Percentiles rank a stretch among this genome's conserved stretches.
These are phyloP conservation scores for Lichenostomus cassidix DNA, from an alignment of 2,113 vertebrate genomes.

Conservation along the genomic window DNA sequence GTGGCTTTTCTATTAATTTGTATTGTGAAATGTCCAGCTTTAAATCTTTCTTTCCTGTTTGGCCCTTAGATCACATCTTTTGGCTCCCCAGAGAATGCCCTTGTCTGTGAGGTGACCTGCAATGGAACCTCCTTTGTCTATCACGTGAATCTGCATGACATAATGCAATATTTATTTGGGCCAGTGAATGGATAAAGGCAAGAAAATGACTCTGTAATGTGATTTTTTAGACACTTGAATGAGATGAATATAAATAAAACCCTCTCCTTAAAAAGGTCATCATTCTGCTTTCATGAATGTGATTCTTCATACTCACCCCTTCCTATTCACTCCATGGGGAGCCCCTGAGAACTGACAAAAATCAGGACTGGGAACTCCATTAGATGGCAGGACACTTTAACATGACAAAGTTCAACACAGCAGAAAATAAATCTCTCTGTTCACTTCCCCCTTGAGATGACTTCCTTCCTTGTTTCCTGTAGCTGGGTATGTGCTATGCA, in stretches of 20 bases:
- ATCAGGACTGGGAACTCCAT: slow-evolving; percentile 1
- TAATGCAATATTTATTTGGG: background rate
- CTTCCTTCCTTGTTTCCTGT: slow-evolving; percentile 53
- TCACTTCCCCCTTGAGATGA: slow-evolving; percentile 31
- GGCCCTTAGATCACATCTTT: background rate
- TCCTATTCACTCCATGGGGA: background rate
- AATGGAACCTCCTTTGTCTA: background rate
- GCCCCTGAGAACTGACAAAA: background rate
- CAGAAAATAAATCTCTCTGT: slow-evolving; percentile 41
- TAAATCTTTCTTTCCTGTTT: background rate
- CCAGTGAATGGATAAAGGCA: background rate
- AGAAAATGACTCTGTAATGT: background rate
- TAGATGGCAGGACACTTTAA: slow-evolving; percentile 11
- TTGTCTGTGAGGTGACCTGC: background rate
- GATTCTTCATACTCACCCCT: background rate
- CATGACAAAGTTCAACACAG: slow-evolving; percentile 36
- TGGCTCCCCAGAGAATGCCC: background rate
- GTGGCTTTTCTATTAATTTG: background rate
- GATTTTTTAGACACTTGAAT: background rate
- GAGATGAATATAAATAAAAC: background rate
- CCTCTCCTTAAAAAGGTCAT: background rate
- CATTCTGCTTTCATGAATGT: background rate
- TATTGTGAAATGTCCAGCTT: background rate
- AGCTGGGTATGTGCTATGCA: background rate
- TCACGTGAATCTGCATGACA: background rate